These are phyloP conservation scores for Lycocerus yunnanus DNA, from an alignment of 2,888 invertebrate species.

Conservation along the genomic window DNA sequence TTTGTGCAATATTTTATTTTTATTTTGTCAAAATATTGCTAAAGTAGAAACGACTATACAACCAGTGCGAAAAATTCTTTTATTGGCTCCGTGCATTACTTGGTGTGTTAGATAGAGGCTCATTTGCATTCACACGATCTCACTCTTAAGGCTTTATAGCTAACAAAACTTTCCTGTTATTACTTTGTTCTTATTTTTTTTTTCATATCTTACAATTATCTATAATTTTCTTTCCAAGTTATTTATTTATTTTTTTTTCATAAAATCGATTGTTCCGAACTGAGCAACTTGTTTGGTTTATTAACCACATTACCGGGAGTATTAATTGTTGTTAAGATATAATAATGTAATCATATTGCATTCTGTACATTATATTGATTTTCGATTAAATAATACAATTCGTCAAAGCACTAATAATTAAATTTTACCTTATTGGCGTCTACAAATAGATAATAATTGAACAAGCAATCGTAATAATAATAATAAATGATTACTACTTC, in stretches of 20 bases:
- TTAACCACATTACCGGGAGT: not conserved
- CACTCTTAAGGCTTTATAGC: constrained; percentile 37
- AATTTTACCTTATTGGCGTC: not conserved
- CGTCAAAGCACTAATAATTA: not conserved
- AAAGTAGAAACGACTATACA: constrained; percentile 17
- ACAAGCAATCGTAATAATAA: not conserved
- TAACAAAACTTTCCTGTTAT: constrained; percentile 37
- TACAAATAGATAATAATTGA: not conserved
- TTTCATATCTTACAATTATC: constrained; percentile 29
- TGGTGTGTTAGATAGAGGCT: constrained; percentile 40
- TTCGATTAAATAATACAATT: not conserved
- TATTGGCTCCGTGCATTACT: constrained; percentile 36
- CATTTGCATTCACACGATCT: constrained; percentile 41
- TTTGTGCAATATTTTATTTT: not conserved
- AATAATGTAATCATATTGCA: not conserved
- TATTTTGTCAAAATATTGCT: constrained; percentile 5
- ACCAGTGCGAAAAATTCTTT: constrained; percentile 31
- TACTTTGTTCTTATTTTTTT: constrained; percentile 42
- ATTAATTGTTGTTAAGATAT: not conserved
- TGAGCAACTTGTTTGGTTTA: not conserved
- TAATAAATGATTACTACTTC: not conserved
- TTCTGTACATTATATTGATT: not conserved
- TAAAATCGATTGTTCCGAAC: not conserved
- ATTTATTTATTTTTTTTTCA: not conserved
- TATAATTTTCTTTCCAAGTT: not conserved